Percentiles rank a stretch among this genome's conserved stretches.
Conservation (phyloP, 2,113 vertebrate species). For the Protobothrops flavoviridis region DNA sequence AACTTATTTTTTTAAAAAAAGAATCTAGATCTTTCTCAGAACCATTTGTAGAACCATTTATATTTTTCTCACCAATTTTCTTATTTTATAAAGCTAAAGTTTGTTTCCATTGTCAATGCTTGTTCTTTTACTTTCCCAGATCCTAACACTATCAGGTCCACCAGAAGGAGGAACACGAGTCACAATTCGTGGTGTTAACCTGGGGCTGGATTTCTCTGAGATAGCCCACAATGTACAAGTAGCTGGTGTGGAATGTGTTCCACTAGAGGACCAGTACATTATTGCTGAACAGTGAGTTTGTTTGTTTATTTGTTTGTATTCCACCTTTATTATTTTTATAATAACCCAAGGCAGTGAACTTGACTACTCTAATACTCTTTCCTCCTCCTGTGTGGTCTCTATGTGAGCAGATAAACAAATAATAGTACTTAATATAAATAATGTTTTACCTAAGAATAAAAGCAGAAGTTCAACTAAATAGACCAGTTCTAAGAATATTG, state of each 20-base stretch:
- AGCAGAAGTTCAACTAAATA: not conserved
- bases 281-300: slow-evolving; percentile 93
- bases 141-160: slow-evolving; percentile 91
- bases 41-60: not conserved
- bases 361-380: not conserved
- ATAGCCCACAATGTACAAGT: slow-evolving; percentile 90
- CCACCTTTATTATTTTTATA: not conserved
- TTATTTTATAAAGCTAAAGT: not conserved
- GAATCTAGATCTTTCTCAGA: not conserved
- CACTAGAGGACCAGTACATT: slow-evolving; percentile 88
- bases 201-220: slow-evolving; percentile 92
- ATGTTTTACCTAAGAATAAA: not conserved
- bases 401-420: not conserved
- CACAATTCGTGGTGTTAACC: slow-evolving; percentile 92
- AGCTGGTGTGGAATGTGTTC: slow-evolving; percentile 87
- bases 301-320: not conserved
- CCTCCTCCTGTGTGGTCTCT: not conserved
- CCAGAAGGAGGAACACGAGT: slow-evolving; percentile 93
- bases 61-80: not conserved
- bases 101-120: not conserved
- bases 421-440: not conserved
- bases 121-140: slow-evolving; percentile 67
- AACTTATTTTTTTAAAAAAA: not conserved
- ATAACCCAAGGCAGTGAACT: not conserved
- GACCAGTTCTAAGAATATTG: not conserved